A percentile compares a stretch with the other conserved stretches of the same genome.
phyloP scores from a whole-genome alignment of 2,797 vertebrate species.

The Aythya fuligula region DNA sequence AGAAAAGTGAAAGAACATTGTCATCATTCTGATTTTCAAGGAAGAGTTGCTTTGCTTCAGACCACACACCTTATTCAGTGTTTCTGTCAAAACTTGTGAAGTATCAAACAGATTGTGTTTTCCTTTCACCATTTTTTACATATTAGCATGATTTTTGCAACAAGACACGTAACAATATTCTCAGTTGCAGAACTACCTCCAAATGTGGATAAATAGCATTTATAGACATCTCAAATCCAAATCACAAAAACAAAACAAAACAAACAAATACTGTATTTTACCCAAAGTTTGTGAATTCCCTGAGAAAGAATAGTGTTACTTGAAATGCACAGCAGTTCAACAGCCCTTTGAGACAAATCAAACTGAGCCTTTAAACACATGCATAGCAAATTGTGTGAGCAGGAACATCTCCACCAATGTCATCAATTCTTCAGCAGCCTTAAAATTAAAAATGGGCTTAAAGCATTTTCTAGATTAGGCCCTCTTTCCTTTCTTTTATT shows the following conservation, averaged over 20 bases:
- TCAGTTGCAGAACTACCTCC: not conserved
- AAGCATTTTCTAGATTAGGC: conserved; percentile 15
- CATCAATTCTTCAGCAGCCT: conserved; percentile 25
- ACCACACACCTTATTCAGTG: not conserved
- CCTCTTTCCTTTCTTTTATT: conserved; percentile 59
- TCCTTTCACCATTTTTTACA: not conserved
- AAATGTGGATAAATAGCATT: not conserved
- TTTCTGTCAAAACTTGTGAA: not conserved
- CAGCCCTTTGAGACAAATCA: not conserved
- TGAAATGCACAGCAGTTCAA: not conserved
- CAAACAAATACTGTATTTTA: not conserved
- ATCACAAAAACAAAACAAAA: not conserved
- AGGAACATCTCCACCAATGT: not conserved
- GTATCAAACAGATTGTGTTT: not conserved
- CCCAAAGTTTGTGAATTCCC: not conserved
- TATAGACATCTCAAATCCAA: not conserved
- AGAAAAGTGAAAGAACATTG: not conserved
- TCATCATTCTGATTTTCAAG: not conserved
- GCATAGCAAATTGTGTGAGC: not conserved
- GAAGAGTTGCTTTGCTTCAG: not conserved
- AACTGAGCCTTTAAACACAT: not conserved
- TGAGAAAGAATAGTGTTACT: not conserved
- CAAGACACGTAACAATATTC: fast-evolving
- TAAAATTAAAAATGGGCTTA: conserved; percentile 50
- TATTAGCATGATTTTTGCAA: not conserved